Evolutionary conservation across 1,140 invertebrate species (phyloP).

Genomic region (Drosophila arawakana): DNA sequence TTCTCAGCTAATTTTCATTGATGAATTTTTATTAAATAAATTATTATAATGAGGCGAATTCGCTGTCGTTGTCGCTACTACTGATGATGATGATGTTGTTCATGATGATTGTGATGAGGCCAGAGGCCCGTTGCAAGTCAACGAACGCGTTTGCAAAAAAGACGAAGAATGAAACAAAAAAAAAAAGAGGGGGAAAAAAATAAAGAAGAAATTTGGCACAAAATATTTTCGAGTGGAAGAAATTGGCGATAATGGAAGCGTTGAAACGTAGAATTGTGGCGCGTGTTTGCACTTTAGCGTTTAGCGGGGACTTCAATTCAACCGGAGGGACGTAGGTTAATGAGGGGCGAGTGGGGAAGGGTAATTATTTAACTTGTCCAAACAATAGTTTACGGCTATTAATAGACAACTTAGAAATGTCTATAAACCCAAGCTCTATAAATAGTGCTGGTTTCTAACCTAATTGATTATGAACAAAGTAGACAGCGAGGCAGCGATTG

Average conservation of each 20-base stretch:
- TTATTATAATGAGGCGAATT: constrained; percentile 67
- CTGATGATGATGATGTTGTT: constrained; percentile 3
- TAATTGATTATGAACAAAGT: constrained; percentile 38
- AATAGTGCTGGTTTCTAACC: constrained; percentile 26
- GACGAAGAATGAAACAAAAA: constrained; percentile 18
- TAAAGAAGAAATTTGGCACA: constrained; percentile 40
- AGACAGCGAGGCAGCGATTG: constrained; percentile 20
- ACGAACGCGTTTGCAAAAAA: constrained; percentile 41
- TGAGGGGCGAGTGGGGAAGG: background rate
- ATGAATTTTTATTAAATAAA: constrained; percentile 81
- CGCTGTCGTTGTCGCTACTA: constrained; percentile 2
- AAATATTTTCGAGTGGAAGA: constrained; percentile 31
- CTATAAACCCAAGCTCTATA: constrained; percentile 17
- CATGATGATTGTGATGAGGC: constrained; percentile 13
- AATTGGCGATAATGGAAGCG: constrained; percentile 50
- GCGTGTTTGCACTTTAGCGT: constrained; percentile 71
- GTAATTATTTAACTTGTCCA: background rate
- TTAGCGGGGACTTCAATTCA: constrained; percentile 8
- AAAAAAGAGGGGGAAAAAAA: constrained; percentile 15
- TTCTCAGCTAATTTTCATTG: constrained; percentile 77
- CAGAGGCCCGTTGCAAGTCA: constrained; percentile 46
- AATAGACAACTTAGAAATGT: constrained; percentile 8
- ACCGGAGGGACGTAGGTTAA: background rate
- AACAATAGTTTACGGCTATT: constrained; percentile 6
- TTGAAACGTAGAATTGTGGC: constrained; percentile 27